Conservation (phyloP, 2,888 invertebrate species). For the Himalopsyche kuldschensis region DNA sequence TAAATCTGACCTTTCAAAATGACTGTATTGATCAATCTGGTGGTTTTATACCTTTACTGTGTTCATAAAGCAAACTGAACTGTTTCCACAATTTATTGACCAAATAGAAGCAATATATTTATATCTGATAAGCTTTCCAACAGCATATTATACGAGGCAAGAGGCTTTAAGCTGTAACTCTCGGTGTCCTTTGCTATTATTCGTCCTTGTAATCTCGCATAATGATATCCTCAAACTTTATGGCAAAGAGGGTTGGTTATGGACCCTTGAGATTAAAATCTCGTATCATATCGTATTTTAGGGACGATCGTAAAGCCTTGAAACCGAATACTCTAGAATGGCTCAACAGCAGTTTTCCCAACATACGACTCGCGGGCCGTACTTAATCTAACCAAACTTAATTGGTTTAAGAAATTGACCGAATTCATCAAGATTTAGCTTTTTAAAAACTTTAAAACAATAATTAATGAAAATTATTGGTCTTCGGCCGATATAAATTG, state of each 20-base stretch:
- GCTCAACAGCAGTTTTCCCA: background rate
- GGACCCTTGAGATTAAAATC: slow-evolving; percentile 23
- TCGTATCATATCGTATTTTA: slow-evolving; percentile 26
- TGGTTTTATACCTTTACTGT: background rate
- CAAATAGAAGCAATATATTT: background rate
- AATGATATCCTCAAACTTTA: slow-evolving; percentile 30
- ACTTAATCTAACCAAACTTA: background rate
- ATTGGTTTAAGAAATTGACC: no score
- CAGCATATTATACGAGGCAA: slow-evolving; percentile 6
- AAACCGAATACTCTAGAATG: slow-evolving; percentile 7
- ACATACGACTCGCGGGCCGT: background rate
- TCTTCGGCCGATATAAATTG: no score
- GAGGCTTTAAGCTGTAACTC: background rate
- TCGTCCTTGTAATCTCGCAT: slow-evolving; percentile 16
- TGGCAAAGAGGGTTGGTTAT: background rate
- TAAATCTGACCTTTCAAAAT: background rate
- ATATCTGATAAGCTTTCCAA: background rate
- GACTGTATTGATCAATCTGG: background rate
- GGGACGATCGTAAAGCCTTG: slow-evolving; percentile 22
- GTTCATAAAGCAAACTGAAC: background rate
- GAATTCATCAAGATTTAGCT: no score
- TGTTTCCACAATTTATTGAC: background rate
- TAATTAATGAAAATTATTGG: no score
- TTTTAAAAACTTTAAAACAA: no score
- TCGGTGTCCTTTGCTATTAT: slow-evolving; percentile 18